These are phyloP conservation scores for Andricus curvator DNA, from an alignment of 2,888 invertebrate species.

Conservation along the genomic window DNA sequence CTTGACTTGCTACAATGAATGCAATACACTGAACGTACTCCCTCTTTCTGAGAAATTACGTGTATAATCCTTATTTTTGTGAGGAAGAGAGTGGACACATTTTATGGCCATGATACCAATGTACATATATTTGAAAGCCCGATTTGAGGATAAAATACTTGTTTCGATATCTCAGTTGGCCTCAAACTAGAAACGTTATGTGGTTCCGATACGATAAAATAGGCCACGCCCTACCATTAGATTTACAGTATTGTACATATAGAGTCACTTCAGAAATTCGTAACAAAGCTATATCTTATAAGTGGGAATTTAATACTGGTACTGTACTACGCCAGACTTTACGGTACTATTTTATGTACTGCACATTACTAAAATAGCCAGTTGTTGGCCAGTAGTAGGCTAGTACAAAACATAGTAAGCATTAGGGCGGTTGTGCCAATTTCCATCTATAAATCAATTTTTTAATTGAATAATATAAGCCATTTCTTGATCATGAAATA, in stretches of 20 bases:
- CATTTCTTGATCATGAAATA: neutral
- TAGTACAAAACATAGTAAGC: no score
- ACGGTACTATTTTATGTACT: no score
- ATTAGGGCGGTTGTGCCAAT: no score
- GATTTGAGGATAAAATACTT: conserved; percentile 41
- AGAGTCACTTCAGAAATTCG: neutral
- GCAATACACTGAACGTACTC: neutral
- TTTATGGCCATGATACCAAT: conserved; percentile 3
- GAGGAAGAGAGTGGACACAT: neutral
- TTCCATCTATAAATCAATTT: neutral
- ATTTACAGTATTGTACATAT: conserved; percentile 56
- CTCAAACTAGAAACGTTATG: conserved; percentile 45
- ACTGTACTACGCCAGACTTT: no score
- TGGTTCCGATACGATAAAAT: conserved; percentile 50
- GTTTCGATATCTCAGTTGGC: conserved; percentile 14
- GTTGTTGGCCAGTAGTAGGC: no score
- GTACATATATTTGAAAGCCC: neutral
- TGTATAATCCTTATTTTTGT: neutral
- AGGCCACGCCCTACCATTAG: conserved; percentile 64
- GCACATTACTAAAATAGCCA: no score
- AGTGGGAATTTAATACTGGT: no score
- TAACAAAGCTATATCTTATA: no score
- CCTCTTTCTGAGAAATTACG: neutral
- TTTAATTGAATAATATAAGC: neutral
- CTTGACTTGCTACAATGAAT: conserved; percentile 1